phyloP scores from a whole-genome alignment of 2,113 vertebrate species.

The Phaethon lepturus region DNA sequence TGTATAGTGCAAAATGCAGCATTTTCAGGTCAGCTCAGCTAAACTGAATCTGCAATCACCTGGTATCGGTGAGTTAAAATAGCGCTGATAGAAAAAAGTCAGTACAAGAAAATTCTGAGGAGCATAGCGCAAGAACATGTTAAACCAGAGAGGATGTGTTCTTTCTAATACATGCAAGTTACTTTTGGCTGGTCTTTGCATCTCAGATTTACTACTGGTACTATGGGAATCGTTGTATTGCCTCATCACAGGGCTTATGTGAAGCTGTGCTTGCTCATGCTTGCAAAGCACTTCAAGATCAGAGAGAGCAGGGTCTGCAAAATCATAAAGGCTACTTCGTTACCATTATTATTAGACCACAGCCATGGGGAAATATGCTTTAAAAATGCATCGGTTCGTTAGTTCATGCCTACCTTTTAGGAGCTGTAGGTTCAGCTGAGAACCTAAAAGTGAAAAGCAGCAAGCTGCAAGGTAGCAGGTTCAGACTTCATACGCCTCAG shows the following conservation, averaged over 20 bases:
- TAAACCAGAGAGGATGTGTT: background rate
- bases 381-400: background rate
- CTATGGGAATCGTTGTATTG: background rate
- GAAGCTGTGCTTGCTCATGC: constrained; percentile 20
- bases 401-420: background rate
- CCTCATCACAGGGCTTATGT: background rate
- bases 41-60: background rate
- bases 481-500: background rate
- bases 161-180: background rate
- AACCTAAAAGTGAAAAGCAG: background rate
- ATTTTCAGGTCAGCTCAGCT: background rate
- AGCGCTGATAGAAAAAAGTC: background rate
- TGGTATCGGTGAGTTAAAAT: background rate
- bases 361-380: constrained; percentile 9
- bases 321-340: constrained; percentile 4
- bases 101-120: background rate
- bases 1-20: background rate
- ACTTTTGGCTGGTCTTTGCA: background rate
- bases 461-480: background rate
- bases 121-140: background rate
- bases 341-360: constrained; percentile 12
- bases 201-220: background rate
- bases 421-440: background rate
- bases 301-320: background rate
- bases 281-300: constrained; percentile 31